Conservation (phyloP, 2,888 invertebrate species). For the Plebejus anna region DNA sequence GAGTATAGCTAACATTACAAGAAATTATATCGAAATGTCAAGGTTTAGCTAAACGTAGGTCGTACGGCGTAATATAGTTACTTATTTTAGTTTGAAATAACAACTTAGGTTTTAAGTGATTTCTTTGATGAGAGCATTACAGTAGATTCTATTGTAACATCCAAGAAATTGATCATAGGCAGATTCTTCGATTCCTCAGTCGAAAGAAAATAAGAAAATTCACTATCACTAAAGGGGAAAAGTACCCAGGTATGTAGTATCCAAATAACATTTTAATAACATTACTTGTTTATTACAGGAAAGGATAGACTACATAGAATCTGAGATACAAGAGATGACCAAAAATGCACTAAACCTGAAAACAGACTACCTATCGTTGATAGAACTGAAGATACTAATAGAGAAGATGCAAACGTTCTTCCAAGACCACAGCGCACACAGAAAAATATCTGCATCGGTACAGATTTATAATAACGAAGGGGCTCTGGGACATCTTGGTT, state of each 20-base stretch:
- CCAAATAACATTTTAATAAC: background rate
- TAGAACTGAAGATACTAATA: slow-evolving; percentile 65
- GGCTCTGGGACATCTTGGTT: slow-evolving; percentile 65
- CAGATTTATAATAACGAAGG: slow-evolving; percentile 68
- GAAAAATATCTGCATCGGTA: slow-evolving; percentile 70
- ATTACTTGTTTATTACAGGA: slow-evolving; percentile 53
- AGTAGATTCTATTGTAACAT: too few species aligned
- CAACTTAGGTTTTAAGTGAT: background rate
- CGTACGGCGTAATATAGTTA: background rate
- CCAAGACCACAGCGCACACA: slow-evolving; percentile 81
- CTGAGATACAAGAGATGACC: slow-evolving; percentile 74
- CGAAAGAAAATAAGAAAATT: too few species aligned
- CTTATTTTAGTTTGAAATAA: too few species aligned
- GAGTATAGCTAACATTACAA: background rate
- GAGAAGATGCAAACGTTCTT: slow-evolving; percentile 73
- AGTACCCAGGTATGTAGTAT: too few species aligned
- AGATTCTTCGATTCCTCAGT: too few species aligned
- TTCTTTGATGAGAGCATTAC: background rate
- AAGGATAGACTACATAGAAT: slow-evolving; percentile 74
- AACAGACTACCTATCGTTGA: slow-evolving; percentile 65
- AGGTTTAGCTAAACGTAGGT: background rate
- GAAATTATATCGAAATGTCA: background rate
- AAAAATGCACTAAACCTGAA: slow-evolving; percentile 70
- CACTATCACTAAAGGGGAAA: too few species aligned
- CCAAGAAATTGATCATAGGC: too few species aligned